Conservation (phyloP, 2,113 vertebrate genomes). For the Budorcas taxicolor region DNA sequence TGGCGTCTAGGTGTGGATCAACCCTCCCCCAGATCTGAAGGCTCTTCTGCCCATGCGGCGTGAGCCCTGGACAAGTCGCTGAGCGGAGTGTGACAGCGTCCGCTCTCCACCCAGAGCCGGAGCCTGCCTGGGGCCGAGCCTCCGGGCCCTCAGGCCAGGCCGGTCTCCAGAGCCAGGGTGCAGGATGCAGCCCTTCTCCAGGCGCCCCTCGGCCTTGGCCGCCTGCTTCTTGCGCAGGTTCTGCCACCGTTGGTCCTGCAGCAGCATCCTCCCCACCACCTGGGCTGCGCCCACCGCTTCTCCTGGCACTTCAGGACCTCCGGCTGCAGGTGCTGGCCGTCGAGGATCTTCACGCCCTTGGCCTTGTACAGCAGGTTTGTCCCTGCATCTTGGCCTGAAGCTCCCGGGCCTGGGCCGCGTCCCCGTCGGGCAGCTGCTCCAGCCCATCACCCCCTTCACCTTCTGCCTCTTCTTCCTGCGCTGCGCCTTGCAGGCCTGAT, state of each 20-base stretch:
- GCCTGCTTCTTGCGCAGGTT: slow-evolving; percentile 86
- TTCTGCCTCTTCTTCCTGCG: slow-evolving; percentile 83
- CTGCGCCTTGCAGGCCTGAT: slow-evolving; percentile 79
- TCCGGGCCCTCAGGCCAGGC: slow-evolving; percentile 31
- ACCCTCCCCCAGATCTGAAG: neutral
- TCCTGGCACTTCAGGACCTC: slow-evolving; percentile 89
- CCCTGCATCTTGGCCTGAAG: slow-evolving; percentile 89
- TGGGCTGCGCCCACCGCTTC: slow-evolving; percentile 78
- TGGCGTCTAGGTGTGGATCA: accelerated
- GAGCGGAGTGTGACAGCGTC: too few relatives aligned
- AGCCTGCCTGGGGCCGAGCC: neutral
- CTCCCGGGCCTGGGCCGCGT: slow-evolving; percentile 85
- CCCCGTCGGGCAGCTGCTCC: slow-evolving; percentile 86
- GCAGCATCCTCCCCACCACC: slow-evolving; percentile 85
- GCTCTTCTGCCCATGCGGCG: accelerated
- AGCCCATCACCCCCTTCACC: slow-evolving; percentile 71
- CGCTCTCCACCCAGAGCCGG: neutral
- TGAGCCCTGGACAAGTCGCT: too few relatives aligned
- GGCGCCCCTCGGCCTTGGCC: slow-evolving; percentile 82
- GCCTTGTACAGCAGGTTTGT: slow-evolving; percentile 91
- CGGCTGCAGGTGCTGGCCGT: slow-evolving; percentile 86
- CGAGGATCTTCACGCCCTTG: slow-evolving; percentile 90
- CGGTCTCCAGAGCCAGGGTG: slow-evolving; percentile 86
- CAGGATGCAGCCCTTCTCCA: slow-evolving; percentile 85
- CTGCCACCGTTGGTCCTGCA: slow-evolving; percentile 87